Conservation (phyloP, 1,140 invertebrate genomes). For the Daktulosphaira vitifoliae region DNA sequence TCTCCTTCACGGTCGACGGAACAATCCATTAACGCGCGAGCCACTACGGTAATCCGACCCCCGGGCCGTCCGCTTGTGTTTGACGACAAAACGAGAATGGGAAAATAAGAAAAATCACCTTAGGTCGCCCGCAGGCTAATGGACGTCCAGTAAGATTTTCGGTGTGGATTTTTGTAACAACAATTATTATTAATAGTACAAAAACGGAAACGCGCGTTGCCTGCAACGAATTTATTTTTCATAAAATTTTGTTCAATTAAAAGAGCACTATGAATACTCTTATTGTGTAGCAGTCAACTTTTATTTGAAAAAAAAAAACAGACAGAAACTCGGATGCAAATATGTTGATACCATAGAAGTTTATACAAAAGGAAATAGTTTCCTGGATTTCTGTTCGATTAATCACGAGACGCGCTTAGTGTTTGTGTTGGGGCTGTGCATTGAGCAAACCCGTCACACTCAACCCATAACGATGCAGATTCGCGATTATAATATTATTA, state of each 20-base stretch:
- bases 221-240: no score
- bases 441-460: no score
- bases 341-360: no score
- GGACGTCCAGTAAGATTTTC: not conserved
- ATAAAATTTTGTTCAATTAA: no score
- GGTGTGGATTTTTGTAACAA: constrained; percentile 18
- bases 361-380: no score
- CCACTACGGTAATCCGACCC: constrained; percentile 27
- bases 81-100: constrained; percentile 30
- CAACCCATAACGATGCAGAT: constrained; percentile 1
- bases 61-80: constrained; percentile 1
- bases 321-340: no score
- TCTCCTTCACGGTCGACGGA: constrained; percentile 24
- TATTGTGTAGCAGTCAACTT: no score
- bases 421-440: no score
- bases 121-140: constrained; percentile 16
- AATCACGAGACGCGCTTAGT: no score
- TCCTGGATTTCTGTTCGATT: no score
- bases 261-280: no score
- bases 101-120: constrained; percentile 10
- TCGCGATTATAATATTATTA: constrained; percentile 22
- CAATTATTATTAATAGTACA: not conserved
- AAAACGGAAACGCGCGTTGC: constrained; percentile 3
- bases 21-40: constrained; percentile 32
- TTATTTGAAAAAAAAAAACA: no score